Percentiles rank a stretch among this genome's conserved stretches.
These are phyloP conservation scores for Eulithis prunata DNA, from an alignment of 2,888 invertebrate species.

Conservation along the genomic window DNA sequence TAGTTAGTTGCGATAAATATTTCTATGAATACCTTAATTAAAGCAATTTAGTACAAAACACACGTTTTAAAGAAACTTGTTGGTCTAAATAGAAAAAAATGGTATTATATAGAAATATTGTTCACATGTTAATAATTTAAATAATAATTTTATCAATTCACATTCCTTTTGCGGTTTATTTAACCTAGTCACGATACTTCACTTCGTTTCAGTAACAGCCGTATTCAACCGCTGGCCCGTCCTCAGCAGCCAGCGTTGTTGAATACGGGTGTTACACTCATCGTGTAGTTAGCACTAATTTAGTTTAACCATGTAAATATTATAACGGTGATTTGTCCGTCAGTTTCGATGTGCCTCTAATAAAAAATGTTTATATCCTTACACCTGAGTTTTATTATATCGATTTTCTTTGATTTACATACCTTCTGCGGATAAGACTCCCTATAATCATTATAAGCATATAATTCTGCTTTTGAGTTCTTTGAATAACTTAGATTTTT, in stretches of 20 bases:
- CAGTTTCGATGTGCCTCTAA: conserved; percentile 79
- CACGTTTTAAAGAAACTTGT: neutral
- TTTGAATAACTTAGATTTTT: neutral
- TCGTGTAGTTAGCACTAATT: conserved; percentile 58
- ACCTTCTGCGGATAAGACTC: no score
- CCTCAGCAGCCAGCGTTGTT: conserved; percentile 1
- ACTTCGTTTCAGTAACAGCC: conserved; percentile 48
- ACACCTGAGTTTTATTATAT: conserved; percentile 41
- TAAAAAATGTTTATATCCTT: conserved; percentile 66
- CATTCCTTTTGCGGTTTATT: conserved; percentile 50
- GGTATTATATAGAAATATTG: conserved; percentile 28
- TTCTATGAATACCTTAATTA: conserved; percentile 7
- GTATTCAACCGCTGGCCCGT: conserved; percentile 7
- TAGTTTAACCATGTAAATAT: conserved; percentile 55
- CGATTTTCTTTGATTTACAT: neutral
- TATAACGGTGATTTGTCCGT: conserved; percentile 53
- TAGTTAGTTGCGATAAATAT: conserved; percentile 40
- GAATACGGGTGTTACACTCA: conserved; percentile 41
- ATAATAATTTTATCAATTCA: conserved; percentile 45
- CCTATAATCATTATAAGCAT: no score
- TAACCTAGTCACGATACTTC: conserved; percentile 69
- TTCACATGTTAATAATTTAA: conserved; percentile 41
- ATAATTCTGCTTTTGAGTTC: no score
- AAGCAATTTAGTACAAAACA: neutral
- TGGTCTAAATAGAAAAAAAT: neutral